phyloP scores from a whole-genome alignment of 92 coral and sea anemone genomes.

The Phenganax marumi region DNA sequence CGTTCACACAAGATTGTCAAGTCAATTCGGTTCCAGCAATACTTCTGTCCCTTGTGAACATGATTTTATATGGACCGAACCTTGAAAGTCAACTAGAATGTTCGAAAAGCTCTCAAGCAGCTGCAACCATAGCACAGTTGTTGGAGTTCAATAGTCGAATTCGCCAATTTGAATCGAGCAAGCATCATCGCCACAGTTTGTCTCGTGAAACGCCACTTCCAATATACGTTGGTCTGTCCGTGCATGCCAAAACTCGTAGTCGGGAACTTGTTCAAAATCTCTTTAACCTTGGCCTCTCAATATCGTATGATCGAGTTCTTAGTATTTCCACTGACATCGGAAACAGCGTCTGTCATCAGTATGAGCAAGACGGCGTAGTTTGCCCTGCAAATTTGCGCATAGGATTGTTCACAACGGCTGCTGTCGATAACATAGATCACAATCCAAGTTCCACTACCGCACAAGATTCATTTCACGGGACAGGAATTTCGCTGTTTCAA shows the following conservation, averaged over 20 bases:
- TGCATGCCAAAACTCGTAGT: slow-evolving; percentile 16
- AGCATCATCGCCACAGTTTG: background rate
- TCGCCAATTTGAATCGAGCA: background rate
- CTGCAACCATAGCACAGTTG: slow-evolving; percentile 53
- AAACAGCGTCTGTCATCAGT: slow-evolving; percentile 59
- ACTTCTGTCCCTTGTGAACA: slow-evolving; percentile 10
- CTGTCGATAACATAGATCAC: slow-evolving; percentile 71
- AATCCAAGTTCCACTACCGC: slow-evolving; percentile 69
- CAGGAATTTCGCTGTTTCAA: slow-evolving; percentile 63
- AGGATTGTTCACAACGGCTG: slow-evolving; percentile 61
- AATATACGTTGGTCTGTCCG: background rate
- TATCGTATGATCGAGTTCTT: slow-evolving; percentile 65
- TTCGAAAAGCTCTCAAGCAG: slow-evolving; percentile 36
- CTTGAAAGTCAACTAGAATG: background rate
- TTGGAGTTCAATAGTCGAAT: slow-evolving; percentile 32
- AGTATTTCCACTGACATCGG: slow-evolving; percentile 67
- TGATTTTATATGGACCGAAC: slow-evolving; percentile 3
- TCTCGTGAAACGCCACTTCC: slow-evolving; percentile 21
- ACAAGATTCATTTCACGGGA: slow-evolving; percentile 65
- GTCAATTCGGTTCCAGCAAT: background rate
- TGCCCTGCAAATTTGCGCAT: slow-evolving; percentile 59
- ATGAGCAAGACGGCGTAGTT: slow-evolving; percentile 54
- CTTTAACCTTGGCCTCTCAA: slow-evolving; percentile 45
- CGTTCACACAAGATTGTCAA: slow-evolving; percentile 29
- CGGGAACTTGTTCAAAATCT: slow-evolving; percentile 27